Percentiles rank a stretch among this genome's conserved stretches.
These are phyloP conservation scores for Prosapia bicincta DNA, from an alignment of 2,888 invertebrate species.

Conservation along the genomic window DNA sequence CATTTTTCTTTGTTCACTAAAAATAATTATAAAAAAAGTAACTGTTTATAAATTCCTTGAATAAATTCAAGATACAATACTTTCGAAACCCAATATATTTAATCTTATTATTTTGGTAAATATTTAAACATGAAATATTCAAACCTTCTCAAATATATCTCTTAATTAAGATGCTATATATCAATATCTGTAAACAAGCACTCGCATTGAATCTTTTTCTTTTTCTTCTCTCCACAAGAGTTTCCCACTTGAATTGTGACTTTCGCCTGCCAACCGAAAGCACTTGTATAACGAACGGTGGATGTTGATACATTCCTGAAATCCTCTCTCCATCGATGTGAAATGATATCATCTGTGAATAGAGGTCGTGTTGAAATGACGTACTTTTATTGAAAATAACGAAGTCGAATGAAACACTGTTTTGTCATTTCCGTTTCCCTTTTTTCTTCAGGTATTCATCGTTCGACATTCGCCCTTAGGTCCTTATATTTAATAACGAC, in stretches of 20 bases:
- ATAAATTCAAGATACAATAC: too few relatives aligned
- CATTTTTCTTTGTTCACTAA: too few relatives aligned
- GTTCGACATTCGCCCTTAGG: background rate
- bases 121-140: too few relatives aligned
- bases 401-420: conserved; percentile 26
- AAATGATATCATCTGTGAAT: background rate
- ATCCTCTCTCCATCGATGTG: background rate
- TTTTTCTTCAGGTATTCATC: conserved; percentile 19
- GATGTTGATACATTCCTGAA: background rate
- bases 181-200: background rate
- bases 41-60: too few relatives aligned
- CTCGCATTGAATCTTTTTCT: background rate
- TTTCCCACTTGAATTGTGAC: background rate
- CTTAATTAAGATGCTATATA: background rate
- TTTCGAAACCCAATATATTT: too few relatives aligned
- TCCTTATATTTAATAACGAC: background rate
- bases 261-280: background rate
- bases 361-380: background rate
- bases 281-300: background rate
- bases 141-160: too few relatives aligned
- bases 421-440: conserved; percentile 26
- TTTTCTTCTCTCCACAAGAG: background rate
- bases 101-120: too few relatives aligned
- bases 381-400: conserved; percentile 26
- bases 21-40: too few relatives aligned